Conservation (phyloP, 2,797 vertebrate species). For the Sylvia borin region DNA sequence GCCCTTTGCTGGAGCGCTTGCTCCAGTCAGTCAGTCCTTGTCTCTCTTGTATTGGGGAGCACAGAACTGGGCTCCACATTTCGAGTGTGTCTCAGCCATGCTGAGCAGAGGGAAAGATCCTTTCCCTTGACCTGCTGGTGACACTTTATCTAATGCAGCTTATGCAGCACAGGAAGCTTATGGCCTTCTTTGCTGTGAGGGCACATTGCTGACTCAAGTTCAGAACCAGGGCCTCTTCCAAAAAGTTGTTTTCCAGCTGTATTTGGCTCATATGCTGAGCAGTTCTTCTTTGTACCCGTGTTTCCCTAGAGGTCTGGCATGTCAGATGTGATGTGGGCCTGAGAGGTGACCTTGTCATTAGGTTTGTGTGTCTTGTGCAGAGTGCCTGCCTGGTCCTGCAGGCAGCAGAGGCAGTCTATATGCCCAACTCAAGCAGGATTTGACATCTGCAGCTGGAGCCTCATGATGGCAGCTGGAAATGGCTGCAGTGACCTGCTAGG, state of each 20-base stretch:
- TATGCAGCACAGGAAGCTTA: background rate
- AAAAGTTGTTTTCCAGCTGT: background rate
- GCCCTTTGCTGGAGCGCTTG: background rate
- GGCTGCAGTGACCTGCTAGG: background rate
- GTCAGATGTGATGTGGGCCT: background rate
- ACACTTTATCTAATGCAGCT: background rate
- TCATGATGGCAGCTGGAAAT: background rate
- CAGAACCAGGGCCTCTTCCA: background rate
- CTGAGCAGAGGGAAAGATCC: background rate
- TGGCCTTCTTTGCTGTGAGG: background rate
- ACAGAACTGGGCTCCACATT: background rate
- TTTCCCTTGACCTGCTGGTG: background rate
- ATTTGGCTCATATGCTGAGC: background rate
- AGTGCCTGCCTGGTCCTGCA: accelerated
- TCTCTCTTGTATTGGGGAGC: background rate
- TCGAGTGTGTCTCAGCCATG: background rate
- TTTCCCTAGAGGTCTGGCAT: background rate
- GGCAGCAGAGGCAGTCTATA: background rate
- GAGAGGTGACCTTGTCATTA: background rate
- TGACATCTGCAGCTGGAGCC: background rate
- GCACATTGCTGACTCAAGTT: background rate
- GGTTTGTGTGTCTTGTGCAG: background rate
- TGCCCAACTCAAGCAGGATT: background rate
- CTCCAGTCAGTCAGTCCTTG: background rate
- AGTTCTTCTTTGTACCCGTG: background rate